Base-by-base conservation (phyloP, 37 sponge, comb jelly and placozoan genomes). In the Tethya wilhelma region DNA sequence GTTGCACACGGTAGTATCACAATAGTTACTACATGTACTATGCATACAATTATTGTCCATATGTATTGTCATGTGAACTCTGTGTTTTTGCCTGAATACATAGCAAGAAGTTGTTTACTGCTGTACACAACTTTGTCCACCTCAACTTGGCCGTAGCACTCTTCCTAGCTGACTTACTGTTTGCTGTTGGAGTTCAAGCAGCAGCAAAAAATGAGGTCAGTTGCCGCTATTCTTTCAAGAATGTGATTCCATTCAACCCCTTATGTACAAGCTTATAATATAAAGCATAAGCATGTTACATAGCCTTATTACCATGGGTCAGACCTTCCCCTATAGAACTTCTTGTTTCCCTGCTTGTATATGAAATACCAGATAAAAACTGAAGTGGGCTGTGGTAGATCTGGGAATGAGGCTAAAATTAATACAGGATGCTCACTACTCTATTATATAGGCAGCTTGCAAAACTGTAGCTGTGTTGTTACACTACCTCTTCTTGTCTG, bases 401-500 rank as follows among this genome's bases (percentile, higher is more conserved):
- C n/a, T n/a, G n/a, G n/a, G n/a, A n/a, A n/a, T n/a, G n/a, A n/a
- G n/a, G n/a, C n/a, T n/a, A n/a, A n/a, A n/a, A n/a, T n/a, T n/a
- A n/a, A n/a, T n/a, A n/a, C n/a, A n/a, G n/a, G n/a, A n/a, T n/a
- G n/a, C n/a, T n/a, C n/a, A n/a, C n/a, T n/a, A n/a, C n/a, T n/a
- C n/a, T n/a, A n/a, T n/a, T n/a, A n/a, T n/a, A n/a, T 36, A 67
- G 32, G 64, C 44, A 64, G 6, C 44, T 4, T 76, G 44, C 62
- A 73, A 70, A 39, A 4, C 63, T 56, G 64, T 34, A 23, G 66
- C 87, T 31, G 80, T 69, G 32, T 58, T 87, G 29, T 12, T 79
- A 11, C 87, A 87, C 32, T 87, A 87, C 76, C 74, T 87, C 26
- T 63, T 79, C 38, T 81, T 87, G 32, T 58, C 87, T 39, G 68